Evolutionary conservation across 2,888 invertebrate genomes (phyloP), one percentile per base, ranked within the genome.

Genomic region (Tanypteryx hageni): DNA sequence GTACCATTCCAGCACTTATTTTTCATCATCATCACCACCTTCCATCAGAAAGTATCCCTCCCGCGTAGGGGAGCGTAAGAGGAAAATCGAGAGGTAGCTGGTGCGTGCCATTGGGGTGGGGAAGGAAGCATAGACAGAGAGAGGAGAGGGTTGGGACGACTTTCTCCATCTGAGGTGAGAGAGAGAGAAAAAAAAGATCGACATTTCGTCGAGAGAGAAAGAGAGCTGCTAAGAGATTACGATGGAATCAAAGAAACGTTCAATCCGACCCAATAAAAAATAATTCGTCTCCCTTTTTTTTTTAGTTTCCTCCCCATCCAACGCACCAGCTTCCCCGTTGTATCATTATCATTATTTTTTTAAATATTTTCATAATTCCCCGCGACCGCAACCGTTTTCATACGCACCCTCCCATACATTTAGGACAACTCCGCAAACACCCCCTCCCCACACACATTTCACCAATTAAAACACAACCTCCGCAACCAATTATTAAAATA

Each of bases 1-100:
- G 89, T 89, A 89, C 89, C 89, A 89, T 89, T 89, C 89, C 89
- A 89, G 89, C 89, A 89, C 89, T 89, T 56, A 11, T 64, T 76
- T 76, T 44, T 89, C 86, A 85, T 85, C 85, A 16, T 82, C 82
- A 59, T 57, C 64, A 68, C 44, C 64, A 89, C 61, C 31, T 16
- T 89, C n/a, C 64, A 64, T 64, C 10, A 64, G n/a, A 64, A 64
- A 68, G 89, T 61, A 89, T 64, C 64, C 44, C 89, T 89, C 89
- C 89, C 89, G 31, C 89, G 89, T 89, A 89, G 89, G 89, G 89
- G 89, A 89, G 89, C 7, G 44, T 11, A 27, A 18, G 27, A 76
- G 76, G 76, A 27, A 76, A 76, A 27, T 76, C 31, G 18, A 22
- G 31, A 64, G 89, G 44, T n/a, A 89, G 89, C 89, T 89, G 89